Percentiles rank a stretch among this genome's conserved stretches.
phyloP scores from a whole-genome alignment of 2,797 vertebrate genomes.

The Pagetopsis macropterus region DNA sequence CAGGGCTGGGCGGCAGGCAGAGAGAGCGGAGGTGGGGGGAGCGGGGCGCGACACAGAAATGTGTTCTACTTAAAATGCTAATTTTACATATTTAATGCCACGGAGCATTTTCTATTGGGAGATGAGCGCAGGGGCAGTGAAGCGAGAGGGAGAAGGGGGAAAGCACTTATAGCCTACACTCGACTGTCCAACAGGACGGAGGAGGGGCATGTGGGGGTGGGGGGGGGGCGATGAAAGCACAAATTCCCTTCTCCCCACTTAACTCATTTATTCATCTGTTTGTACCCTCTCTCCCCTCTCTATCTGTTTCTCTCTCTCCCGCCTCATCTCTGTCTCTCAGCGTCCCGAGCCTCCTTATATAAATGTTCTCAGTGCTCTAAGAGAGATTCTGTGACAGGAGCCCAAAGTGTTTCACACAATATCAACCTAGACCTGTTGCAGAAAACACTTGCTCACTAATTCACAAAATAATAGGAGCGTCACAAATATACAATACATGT shows the following conservation, averaged over 20 bases:
- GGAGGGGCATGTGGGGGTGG: constrained; percentile 17
- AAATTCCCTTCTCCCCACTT: constrained; percentile 78
- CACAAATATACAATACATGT: constrained; percentile 1
- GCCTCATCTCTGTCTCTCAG: constrained; percentile 31
- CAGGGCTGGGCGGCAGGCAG: constrained; percentile 68
- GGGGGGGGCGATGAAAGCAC: constrained; percentile 45
- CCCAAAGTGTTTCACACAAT: constrained; percentile 29
- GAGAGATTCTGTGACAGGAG: constrained; percentile 39
- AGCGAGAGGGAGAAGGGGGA: constrained; percentile 54
- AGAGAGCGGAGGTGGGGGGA: constrained; percentile 32
- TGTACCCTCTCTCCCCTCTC: constrained; percentile 36
- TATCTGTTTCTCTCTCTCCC: constrained; percentile 11
- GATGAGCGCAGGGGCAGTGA: constrained; percentile 62
- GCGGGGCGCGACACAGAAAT: constrained; percentile 78
- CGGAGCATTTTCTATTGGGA: constrained; percentile 77
- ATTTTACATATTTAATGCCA: constrained; percentile 88
- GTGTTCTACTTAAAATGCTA: constrained; percentile 86
- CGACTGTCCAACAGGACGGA: constrained; percentile 63
- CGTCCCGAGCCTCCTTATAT: constrained; percentile 55
- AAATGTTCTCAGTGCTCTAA: constrained; percentile 54
- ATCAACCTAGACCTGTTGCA: constrained; percentile 54
- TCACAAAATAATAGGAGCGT: background rate
- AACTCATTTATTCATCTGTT: constrained; percentile 81
- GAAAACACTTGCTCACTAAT: constrained; percentile 15
- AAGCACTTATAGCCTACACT: constrained; percentile 75